These are phyloP conservation scores for Chloroceryle aenea DNA, from an alignment of 2,113 vertebrate species.

Conservation along the genomic window DNA sequence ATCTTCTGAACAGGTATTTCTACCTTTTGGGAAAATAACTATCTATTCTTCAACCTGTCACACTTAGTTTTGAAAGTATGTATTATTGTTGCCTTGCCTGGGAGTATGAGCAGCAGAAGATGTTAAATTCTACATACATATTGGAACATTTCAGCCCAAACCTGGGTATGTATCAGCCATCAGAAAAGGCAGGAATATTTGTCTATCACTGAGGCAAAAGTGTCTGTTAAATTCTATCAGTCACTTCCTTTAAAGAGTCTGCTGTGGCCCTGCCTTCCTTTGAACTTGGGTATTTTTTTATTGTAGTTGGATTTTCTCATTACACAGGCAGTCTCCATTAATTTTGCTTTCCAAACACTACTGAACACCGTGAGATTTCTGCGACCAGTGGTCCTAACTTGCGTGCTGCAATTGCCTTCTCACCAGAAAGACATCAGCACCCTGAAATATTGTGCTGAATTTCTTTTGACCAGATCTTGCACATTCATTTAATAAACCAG, in stretches of 20 bases:
- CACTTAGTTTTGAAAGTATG: neutral
- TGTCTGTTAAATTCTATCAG: neutral
- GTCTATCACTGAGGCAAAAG: neutral
- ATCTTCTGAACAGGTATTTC: neutral
- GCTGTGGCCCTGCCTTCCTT: neutral
- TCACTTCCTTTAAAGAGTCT: neutral
- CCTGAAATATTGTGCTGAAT: neutral
- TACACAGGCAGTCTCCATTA: neutral
- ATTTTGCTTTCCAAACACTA: neutral
- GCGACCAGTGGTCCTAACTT: neutral
- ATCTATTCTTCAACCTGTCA: neutral
- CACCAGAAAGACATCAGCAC: neutral
- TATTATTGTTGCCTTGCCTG: neutral
- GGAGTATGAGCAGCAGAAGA: neutral
- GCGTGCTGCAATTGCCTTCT: neutral
- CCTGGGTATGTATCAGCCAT: neutral
- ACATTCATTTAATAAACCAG: neutral
- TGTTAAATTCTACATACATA: neutral
- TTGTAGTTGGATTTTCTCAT: neutral
- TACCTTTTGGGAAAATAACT: neutral
- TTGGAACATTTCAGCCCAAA: neutral
- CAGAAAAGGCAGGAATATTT: neutral
- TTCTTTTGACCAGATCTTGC: neutral
- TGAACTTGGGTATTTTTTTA: neutral
- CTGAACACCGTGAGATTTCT: neutral